A percentile compares a stretch with the other conserved stretches of the same genome.
Conservation (phyloP, 2,113 vertebrate species). For the Gallinago undulata region DNA sequence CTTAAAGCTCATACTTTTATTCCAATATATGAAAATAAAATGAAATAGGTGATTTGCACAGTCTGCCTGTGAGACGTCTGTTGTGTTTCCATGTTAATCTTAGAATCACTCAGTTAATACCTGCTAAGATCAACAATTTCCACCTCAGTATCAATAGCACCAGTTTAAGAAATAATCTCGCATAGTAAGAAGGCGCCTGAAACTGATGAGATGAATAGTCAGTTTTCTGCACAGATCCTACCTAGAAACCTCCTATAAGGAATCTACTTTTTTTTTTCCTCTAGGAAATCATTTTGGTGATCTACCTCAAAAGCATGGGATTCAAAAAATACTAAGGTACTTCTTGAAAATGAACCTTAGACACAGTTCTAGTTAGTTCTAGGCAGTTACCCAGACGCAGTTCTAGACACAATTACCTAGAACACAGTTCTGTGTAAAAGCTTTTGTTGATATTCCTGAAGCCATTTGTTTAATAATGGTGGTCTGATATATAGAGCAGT, state of each 20-base stretch:
- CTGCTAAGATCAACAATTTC: background rate
- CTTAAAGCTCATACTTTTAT: background rate
- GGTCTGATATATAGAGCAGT: background rate
- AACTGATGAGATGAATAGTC: background rate
- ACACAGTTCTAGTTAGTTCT: background rate
- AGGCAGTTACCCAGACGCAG: no score
- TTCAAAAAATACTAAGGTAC: background rate
- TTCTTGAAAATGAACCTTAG: background rate
- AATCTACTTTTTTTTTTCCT: rapidly evolving
- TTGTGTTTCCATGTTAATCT: background rate
- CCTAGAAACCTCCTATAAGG: background rate
- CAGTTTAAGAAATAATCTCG: background rate
- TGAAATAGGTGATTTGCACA: background rate
- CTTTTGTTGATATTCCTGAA: background rate
- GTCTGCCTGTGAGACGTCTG: background rate
- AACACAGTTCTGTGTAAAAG: background rate
- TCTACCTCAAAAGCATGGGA: background rate
- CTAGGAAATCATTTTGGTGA: background rate
- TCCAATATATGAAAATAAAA: background rate
- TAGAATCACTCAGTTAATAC: background rate
- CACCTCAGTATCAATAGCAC: background rate
- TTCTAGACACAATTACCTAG: no score
- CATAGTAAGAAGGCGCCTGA: background rate
- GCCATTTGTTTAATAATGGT: background rate
- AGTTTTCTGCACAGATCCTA: background rate